These are phyloP conservation scores for Serilophus lunatus DNA, from an alignment of 2,113 vertebrate genomes.

Conservation along the genomic window DNA sequence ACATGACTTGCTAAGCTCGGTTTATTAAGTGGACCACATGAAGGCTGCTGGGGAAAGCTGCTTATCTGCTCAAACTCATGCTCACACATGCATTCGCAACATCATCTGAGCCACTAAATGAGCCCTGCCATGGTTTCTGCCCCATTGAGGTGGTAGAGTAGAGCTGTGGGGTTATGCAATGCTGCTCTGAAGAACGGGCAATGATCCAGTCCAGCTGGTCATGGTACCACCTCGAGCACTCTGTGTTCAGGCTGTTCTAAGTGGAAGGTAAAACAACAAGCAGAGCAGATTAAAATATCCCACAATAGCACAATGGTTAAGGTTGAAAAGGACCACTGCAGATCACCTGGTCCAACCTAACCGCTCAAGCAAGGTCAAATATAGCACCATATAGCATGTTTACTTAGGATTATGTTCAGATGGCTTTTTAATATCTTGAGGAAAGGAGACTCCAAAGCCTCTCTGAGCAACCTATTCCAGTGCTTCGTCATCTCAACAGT, in stretches of 20 bases:
- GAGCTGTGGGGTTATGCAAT: not conserved
- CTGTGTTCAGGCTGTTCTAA: not conserved
- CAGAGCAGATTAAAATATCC: not conserved
- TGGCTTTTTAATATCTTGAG: not conserved
- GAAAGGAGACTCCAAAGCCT: not conserved
- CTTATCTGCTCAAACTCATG: not conserved
- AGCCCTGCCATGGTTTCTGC: not conserved
- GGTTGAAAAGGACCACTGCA: not conserved
- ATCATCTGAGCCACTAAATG: not conserved
- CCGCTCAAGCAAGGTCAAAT: not conserved
- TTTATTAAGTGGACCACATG: not conserved
- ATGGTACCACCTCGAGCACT: fast-evolving
- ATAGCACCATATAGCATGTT: too few species aligned
- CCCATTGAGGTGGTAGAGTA: not conserved
- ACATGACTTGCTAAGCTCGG: fast-evolving
- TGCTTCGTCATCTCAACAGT: not conserved
- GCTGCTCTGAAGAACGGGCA: not conserved
- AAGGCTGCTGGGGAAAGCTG: not conserved
- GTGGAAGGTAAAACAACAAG: not conserved
- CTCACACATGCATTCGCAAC: not conserved
- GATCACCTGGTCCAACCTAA: not conserved
- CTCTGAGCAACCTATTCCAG: not conserved
- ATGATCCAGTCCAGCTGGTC: not conserved
- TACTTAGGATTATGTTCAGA: not conserved
- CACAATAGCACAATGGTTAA: not conserved